Evolutionary conservation across 2,888 invertebrate species (phyloP).

Genomic region (Leucoma salicis): DNA sequence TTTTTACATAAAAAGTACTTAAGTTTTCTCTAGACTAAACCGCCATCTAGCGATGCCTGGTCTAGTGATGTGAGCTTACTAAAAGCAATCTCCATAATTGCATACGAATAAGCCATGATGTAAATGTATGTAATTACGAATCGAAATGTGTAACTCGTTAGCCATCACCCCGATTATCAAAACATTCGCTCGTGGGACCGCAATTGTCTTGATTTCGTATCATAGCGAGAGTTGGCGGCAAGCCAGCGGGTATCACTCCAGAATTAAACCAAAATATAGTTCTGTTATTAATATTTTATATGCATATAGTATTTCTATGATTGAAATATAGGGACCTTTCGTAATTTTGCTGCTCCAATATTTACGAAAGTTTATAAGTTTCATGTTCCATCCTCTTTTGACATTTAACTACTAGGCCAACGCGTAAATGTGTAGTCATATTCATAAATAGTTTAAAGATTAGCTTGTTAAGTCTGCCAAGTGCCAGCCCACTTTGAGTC

Average conservation of each 20-base stretch:
- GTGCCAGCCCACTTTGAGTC: too few relatives aligned
- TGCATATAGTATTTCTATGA: neutral
- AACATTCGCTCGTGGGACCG: slow-evolving; percentile 19
- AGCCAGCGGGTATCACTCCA: slow-evolving; percentile 45
- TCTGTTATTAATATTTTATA: slow-evolving; percentile 12
- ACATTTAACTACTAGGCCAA: too few relatives aligned
- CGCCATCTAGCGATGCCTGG: too few relatives aligned
- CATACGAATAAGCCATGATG: too few relatives aligned
- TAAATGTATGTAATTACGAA: neutral
- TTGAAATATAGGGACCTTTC: slow-evolving; percentile 10
- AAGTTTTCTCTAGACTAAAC: too few relatives aligned
- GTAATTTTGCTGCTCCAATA: slow-evolving; percentile 2
- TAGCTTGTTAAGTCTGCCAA: too few relatives aligned
- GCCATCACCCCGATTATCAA: slow-evolving; percentile 23
- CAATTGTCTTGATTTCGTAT: slow-evolving; percentile 39
- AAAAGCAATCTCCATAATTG: too few relatives aligned
- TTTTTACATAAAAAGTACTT: too few relatives aligned
- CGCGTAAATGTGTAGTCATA: too few relatives aligned
- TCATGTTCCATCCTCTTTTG: too few relatives aligned
- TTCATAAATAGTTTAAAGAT: too few relatives aligned
- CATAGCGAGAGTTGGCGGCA: slow-evolving; percentile 39
- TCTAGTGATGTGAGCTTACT: too few relatives aligned
- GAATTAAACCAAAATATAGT: slow-evolving; percentile 41
- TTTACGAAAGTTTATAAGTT: neutral
- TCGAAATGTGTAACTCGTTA: slow-evolving; percentile 8